Conservation (phyloP, 2,797 vertebrate species). For the Tenualosa thibaudeaui region DNA sequence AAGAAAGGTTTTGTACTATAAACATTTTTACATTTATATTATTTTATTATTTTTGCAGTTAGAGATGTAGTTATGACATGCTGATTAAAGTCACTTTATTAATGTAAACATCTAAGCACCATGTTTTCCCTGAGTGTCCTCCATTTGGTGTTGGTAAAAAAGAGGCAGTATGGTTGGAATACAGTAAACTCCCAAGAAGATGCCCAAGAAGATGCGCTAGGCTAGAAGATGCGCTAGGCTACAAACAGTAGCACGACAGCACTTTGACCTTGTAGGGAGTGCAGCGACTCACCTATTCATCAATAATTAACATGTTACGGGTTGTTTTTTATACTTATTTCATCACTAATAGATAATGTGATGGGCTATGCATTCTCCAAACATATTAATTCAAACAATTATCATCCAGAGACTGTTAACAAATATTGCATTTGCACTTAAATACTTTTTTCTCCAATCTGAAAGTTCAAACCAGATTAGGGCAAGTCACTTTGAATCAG, state of each 20-base stretch:
- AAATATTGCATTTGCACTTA: not conserved
- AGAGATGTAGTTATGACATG: not conserved
- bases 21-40: too few species aligned
- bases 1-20: too few species aligned
- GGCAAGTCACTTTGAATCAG: not conserved
- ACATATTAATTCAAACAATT: not conserved
- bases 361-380: not conserved
- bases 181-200: not conserved
- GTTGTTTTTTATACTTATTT: not conserved
- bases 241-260: too few species aligned
- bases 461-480: not conserved
- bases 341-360: not conserved
- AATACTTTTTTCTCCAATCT: not conserved
- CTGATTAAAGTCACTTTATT: not conserved
- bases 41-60: too few species aligned
- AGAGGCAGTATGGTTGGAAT: not conserved
- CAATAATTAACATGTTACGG: not conserved
- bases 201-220: too few species aligned
- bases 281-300: not conserved
- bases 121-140: slow-evolving; percentile 1
- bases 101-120: not conserved
- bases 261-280: too few species aligned
- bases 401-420: not conserved
- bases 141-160: not conserved
- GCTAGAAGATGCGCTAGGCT: too few species aligned